Base-by-base conservation (phyloP, 1,140 invertebrate species). In the Asbolus verrucosus region DNA sequence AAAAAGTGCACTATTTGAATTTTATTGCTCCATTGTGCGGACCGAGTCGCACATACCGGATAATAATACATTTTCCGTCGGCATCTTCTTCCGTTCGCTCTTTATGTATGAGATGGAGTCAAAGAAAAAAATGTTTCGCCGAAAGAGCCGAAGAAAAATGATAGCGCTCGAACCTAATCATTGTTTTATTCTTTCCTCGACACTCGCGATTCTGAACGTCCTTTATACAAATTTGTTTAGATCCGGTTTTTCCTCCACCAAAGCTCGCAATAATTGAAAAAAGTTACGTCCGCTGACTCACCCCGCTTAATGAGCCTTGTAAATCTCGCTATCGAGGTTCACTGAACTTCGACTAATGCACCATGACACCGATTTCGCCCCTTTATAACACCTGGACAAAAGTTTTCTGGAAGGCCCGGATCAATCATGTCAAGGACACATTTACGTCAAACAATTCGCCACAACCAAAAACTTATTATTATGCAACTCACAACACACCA, bases 1-100 rank as follows among this genome's bases (percentile, higher is more conserved):
- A 54, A 54, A 54, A 54, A 54, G 46, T 54, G 46, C 46, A 54
- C 46, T 54, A 54, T 54, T 54, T 54, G 46, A 54, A 54, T 54
- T 54, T 54, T 54, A 54, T 54, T 54, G 46, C 46, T 30, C 46
- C 46, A 54, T 30, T 54, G 46, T 54, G 46, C 19, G 9, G 19
- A 54, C 46, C 46, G 27, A 54, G 46, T 54, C 46, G 46, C 46
- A 54, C 46, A 54, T 54, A 54, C 46, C 46, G 21, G 46, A 54
- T 54, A 27, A 54, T 54, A 54, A 54, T 54, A 54, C 46, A 54
- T 54, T 54, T 54, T 54, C 46, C 21, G 46, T 54, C 21, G 46
- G 21, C 46, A 54, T 54, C 27, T 54, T 54, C 46, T 54, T 54
- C 46, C 46, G 46, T 54, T 54, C 46, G 46, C 46, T 54, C 27